Conservation (phyloP, 2,113 vertebrate species). For the Cyanistes caeruleus region DNA sequence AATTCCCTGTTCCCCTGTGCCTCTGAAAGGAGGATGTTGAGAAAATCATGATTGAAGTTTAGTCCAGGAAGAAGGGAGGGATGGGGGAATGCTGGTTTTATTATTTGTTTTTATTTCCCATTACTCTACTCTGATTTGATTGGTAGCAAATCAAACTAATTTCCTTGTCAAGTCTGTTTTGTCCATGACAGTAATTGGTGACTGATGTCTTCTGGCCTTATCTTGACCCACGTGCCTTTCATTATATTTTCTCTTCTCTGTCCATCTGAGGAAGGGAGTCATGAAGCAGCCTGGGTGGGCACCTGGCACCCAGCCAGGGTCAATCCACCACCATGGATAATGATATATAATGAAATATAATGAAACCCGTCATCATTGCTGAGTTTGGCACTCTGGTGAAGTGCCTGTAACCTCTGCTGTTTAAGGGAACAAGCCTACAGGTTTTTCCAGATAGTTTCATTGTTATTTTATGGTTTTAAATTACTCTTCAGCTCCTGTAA, state of each 20-base stretch:
- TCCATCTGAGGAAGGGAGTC: background rate
- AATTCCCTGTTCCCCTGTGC: background rate
- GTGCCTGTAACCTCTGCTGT: fast-evolving
- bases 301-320: background rate
- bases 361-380: background rate
- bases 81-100: background rate
- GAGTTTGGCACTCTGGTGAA: background rate
- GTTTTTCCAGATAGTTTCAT: background rate
- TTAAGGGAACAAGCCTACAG: background rate
- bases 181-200: no score
- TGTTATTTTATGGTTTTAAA: background rate
- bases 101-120: background rate
- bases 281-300: background rate
- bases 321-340: background rate
- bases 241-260: background rate
- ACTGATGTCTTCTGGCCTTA: background rate
- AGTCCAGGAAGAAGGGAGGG: background rate
- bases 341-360: no score
- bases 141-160: background rate
- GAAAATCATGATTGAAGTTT: background rate
- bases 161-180: background rate
- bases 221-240: fast-evolving
- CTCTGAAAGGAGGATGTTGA: background rate
- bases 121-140: background rate
- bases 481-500: background rate